Percentiles rank a stretch among this genome's conserved stretches.
These are phyloP conservation scores for Anser cygnoides DNA, from an alignment of 2,113 vertebrate genomes.

Conservation along the genomic window DNA sequence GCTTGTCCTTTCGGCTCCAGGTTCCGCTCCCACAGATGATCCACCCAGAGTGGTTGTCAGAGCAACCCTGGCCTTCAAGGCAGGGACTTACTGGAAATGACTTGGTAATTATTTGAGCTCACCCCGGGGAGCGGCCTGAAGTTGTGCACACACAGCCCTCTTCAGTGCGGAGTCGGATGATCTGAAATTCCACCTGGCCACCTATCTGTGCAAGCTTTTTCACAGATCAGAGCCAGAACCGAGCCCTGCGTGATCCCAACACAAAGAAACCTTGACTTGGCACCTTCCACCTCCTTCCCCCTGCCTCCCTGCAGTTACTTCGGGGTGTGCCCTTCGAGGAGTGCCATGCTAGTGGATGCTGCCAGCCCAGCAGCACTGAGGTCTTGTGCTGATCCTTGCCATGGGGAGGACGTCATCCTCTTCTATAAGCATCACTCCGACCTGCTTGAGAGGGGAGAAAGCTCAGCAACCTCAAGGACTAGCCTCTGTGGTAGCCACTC, in stretches of 20 bases:
- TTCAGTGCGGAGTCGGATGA: not conserved
- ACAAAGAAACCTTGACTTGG: not conserved
- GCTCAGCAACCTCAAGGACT: not conserved
- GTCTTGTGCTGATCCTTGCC: not conserved
- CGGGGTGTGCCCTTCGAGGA: not conserved
- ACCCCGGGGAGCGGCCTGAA: not conserved
- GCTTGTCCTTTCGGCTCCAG: conserved; percentile 22
- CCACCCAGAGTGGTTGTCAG: conserved; percentile 14
- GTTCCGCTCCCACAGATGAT: conserved; percentile 37
- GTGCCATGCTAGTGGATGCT: not conserved
- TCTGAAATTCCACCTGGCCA: conserved; percentile 17
- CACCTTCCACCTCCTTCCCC: not conserved
- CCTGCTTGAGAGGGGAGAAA: not conserved
- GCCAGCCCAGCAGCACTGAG: not conserved
- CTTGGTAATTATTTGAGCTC: conserved; percentile 23
- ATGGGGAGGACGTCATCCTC: not conserved
- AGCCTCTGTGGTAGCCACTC: not conserved
- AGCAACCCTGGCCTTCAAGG: conserved; percentile 38
- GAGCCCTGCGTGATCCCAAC: not conserved
- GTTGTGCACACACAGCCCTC: not conserved
- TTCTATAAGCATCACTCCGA: not conserved
- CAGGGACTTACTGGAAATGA: conserved; percentile 43
- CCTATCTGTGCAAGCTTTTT: not conserved
- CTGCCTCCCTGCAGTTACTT: not conserved
- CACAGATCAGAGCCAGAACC: not conserved